Percentiles rank a stretch among this genome's conserved stretches.
phyloP scores from a whole-genome alignment of 2,113 vertebrate genomes.

The Macquaria ambigua region DNA sequence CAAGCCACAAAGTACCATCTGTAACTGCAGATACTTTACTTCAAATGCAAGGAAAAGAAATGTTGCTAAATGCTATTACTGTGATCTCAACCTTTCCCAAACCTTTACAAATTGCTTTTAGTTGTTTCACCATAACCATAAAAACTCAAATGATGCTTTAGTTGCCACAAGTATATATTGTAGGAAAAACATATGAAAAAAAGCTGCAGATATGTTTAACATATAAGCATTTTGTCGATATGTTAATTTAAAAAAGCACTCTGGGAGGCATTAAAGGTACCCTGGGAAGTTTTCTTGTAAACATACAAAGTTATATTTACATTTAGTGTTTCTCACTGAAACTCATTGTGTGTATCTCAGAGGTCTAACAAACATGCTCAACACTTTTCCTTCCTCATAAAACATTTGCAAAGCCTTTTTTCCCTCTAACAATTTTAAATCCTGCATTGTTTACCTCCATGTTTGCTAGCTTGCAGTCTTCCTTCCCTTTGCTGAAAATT shows the following conservation, averaged over 20 bases:
- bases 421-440: neutral
- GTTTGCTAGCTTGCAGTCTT: neutral
- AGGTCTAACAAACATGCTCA: neutral
- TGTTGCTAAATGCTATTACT: neutral
- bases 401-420: neutral
- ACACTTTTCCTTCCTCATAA: neutral
- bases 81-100: neutral
- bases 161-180: too few species aligned
- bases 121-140: neutral
- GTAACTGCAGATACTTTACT: neutral
- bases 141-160: neutral
- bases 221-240: neutral
- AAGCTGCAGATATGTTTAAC: slow-evolving; percentile 4
- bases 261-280: neutral
- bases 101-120: neutral
- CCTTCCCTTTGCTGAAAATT: too few species aligned
- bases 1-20: neutral
- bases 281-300: neutral
- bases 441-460: neutral
- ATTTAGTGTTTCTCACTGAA: neutral
- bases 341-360: too few species aligned
- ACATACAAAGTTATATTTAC: neutral
- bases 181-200: neutral
- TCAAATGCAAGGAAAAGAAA: neutral
- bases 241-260: neutral